Base-by-base conservation (phyloP, 2,797 vertebrate species). In the Xiphophorus birchmanni region DNA sequence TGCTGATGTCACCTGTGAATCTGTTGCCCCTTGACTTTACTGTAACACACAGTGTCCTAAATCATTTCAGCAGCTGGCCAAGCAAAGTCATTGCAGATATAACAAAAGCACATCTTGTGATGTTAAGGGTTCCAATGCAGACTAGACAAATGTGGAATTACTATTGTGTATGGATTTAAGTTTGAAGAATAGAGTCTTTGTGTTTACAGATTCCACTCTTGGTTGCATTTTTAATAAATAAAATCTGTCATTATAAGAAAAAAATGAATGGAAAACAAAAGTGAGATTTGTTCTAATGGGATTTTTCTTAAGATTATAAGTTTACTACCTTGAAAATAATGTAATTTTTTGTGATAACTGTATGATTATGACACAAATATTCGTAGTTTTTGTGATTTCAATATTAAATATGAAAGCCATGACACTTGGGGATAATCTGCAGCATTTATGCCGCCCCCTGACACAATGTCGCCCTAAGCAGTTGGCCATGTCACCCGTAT, bases 41-140 rank as follows among this genome's bases (percentile, higher is more conserved):
- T 71, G 45, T 80, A 81, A 60, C 81, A 80, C 77, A 65, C 82
- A 76, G 50, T 79, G 21, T 65, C 29, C 37, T 76, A 54, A 87
- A 89, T 82, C 81, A 79, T 82, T 37, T 42, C 26, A 40, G 29
- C 4, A 8, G 44, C 29, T 26, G 45, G 32, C n/a, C 17, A 52
- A 45, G 9, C 42, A 23, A 18, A 74, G 12, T 26, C 10, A 69
- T 13, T 6, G 0, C n/a, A 7, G 42, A 56, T 44, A 23, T 54
- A 71, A 63, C 54, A 5, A 35, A n/a, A 44, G 23, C 26, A 63
- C 4, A 69, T n/a, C 17, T n/a, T 48, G 56, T 81, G 75, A 83
- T 82, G 80, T 85, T 85, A 79, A 56, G 69, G 69, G 69, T 47
- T 73, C 69, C 44, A 15, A 73, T 15, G n/a, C n/a, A 47, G 69